Percentiles rank a stretch among this genome's conserved stretches.
phyloP scores from a whole-genome alignment of 2,113 vertebrate species.

The Chinchilla lanigera region DNA sequence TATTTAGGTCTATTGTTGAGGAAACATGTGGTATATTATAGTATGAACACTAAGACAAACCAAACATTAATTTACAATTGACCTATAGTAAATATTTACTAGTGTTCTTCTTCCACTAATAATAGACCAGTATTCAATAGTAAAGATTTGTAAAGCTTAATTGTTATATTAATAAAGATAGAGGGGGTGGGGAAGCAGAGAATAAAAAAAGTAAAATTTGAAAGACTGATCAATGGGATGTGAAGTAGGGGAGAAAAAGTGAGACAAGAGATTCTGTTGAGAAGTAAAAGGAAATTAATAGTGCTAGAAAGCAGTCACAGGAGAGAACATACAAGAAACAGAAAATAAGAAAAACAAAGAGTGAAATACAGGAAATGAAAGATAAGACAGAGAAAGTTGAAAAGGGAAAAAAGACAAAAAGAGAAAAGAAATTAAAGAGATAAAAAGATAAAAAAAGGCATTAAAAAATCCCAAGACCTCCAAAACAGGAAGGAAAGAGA shows the following conservation, averaged over 20 bases:
- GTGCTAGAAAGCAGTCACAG: not conserved
- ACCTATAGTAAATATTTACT: not conserved
- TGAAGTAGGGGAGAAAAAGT: not conserved
- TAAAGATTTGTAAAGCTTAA: not conserved
- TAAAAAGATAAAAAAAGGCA: not conserved
- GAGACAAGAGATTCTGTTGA: not conserved
- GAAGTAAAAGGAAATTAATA: not conserved
- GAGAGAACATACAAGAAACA: not conserved
- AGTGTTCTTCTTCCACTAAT: not conserved
- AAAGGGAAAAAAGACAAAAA: not conserved
- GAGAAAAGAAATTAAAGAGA: not conserved
- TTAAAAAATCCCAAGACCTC: not conserved
- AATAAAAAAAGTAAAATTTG: not conserved
- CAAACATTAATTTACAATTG: not conserved
- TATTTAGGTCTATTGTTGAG: not conserved
- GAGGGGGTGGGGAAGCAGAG: not conserved
- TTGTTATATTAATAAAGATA: not conserved
- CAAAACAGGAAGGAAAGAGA: not conserved
- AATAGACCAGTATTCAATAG: not conserved
- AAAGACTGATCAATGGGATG: not conserved
- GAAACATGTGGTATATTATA: not conserved
- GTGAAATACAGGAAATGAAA: not conserved
- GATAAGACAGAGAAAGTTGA: not conserved
- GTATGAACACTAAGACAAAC: not conserved
- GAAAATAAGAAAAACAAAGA: not conserved